A percentile compares a stretch with the other conserved stretches of the same genome.
phyloP scores from a whole-genome alignment of 2,888 invertebrate species.

The Ptilodon capucinus region DNA sequence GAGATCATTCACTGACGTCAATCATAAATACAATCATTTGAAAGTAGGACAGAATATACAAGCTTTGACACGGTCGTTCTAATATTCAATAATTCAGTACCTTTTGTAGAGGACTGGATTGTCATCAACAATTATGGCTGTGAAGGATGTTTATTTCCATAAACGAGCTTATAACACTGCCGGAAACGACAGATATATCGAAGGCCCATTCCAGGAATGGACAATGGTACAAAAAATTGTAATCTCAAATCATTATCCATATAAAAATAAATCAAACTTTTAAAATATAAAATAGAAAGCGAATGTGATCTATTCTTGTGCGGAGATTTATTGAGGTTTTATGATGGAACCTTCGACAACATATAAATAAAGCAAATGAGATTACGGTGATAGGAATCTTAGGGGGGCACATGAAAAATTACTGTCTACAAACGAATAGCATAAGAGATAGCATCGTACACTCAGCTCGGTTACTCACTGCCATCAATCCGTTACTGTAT shows the following conservation, averaged over 20 bases:
- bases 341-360: constrained; percentile 20
- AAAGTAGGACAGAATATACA: too few relatives aligned
- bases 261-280: constrained; percentile 24
- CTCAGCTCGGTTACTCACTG: constrained; percentile 10
- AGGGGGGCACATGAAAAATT: constrained; percentile 20
- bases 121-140: not conserved
- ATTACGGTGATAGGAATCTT: constrained; percentile 24
- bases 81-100: too few relatives aligned
- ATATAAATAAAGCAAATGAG: constrained; percentile 28
- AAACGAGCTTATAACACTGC: constrained; percentile 8
- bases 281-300: constrained; percentile 1
- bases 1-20: constrained; percentile 18
- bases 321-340: constrained; percentile 27
- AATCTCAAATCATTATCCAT: constrained; percentile 12
- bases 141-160: constrained; percentile 3
- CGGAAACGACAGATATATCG: constrained; percentile 19
- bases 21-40: too few relatives aligned
- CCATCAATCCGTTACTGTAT: constrained; percentile 8
- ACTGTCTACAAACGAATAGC: constrained; percentile 19
- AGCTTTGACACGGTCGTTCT: too few relatives aligned
- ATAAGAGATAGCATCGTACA: constrained; percentile 25
- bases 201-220: constrained; percentile 20
- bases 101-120: too few relatives aligned
- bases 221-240: constrained; percentile 13
- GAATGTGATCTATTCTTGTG: constrained; percentile 12